Conservation (phyloP, 2,113 vertebrate species). For the Pituophis catenifer region DNA sequence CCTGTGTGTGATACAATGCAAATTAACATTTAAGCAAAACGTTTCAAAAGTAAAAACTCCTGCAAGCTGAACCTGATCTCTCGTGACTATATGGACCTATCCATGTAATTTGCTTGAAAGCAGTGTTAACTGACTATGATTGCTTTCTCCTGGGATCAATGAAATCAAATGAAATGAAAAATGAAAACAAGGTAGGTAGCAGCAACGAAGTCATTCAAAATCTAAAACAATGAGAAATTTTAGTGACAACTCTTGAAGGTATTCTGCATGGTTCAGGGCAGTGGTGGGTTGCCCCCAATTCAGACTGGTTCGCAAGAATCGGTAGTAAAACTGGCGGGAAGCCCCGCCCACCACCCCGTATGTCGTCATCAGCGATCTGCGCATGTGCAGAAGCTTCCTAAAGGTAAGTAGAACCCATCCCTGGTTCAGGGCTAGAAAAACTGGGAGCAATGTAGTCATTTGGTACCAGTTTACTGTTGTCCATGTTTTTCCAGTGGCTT, state of each 20-base stretch:
- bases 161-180: neutral
- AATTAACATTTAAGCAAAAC: neutral
- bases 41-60: neutral
- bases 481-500: neutral
- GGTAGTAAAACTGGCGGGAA: too few relatives aligned
- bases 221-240: neutral
- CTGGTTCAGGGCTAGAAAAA: neutral
- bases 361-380: too few relatives aligned
- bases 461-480: neutral
- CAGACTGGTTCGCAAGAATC: too few relatives aligned
- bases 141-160: neutral
- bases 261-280: neutral
- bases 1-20: neutral
- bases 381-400: too few relatives aligned
- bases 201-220: neutral
- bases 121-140: neutral
- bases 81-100: neutral
- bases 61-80: neutral
- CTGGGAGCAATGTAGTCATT: neutral
- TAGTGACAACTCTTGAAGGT: neutral
- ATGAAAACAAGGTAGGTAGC: neutral
- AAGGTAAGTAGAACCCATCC: too few relatives aligned
- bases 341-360: too few relatives aligned
- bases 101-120: neutral
- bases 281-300: too few relatives aligned